Percentiles rank a stretch among this genome's conserved stretches.
These are phyloP conservation scores for Leucoptera coffeella DNA, from an alignment of 2,888 invertebrate genomes.

Conservation along the genomic window DNA sequence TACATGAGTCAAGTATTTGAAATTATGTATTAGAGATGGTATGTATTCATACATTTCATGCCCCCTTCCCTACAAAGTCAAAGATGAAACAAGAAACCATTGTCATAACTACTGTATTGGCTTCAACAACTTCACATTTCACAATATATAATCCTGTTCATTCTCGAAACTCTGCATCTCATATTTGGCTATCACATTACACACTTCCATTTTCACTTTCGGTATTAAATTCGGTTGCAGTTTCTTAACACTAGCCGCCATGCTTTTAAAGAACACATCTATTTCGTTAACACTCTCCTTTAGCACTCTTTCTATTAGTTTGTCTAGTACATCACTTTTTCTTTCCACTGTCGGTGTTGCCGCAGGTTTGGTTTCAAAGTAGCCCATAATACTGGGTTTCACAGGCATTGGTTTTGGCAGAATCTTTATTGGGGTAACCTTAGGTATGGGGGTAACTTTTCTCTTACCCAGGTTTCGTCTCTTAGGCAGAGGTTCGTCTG, in stretches of 20 bases:
- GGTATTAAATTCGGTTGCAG: slow-evolving; percentile 41
- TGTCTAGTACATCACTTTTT: slow-evolving; percentile 30
- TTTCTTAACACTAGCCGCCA: slow-evolving; percentile 45
- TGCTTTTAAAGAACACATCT: slow-evolving; percentile 41
- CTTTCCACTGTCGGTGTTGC: too few species aligned
- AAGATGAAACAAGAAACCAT: too few species aligned
- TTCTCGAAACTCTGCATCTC: slow-evolving; percentile 46
- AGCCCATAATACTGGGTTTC: slow-evolving; percentile 24
- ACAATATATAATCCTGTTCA: too few species aligned
- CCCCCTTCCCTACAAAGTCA: too few species aligned
- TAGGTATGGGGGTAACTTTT: too few species aligned
- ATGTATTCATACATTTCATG: too few species aligned
- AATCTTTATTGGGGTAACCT: slow-evolving; percentile 36
- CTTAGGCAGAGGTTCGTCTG: too few species aligned
- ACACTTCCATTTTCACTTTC: slow-evolving; percentile 47
- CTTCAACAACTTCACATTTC: too few species aligned
- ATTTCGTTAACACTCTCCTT: slow-evolving; percentile 44
- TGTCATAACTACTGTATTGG: too few species aligned
- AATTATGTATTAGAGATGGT: too few species aligned
- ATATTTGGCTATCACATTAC: slow-evolving; percentile 44
- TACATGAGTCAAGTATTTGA: too few species aligned
- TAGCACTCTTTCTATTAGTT: slow-evolving; percentile 34
- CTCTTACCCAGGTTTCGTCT: too few species aligned
- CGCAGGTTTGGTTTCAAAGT: slow-evolving; percentile 15
- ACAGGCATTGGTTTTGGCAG: slow-evolving; percentile 36